These are phyloP conservation scores for Drosophila lutescens DNA, from an alignment of 2,888 invertebrate genomes.

Conservation along the genomic window DNA sequence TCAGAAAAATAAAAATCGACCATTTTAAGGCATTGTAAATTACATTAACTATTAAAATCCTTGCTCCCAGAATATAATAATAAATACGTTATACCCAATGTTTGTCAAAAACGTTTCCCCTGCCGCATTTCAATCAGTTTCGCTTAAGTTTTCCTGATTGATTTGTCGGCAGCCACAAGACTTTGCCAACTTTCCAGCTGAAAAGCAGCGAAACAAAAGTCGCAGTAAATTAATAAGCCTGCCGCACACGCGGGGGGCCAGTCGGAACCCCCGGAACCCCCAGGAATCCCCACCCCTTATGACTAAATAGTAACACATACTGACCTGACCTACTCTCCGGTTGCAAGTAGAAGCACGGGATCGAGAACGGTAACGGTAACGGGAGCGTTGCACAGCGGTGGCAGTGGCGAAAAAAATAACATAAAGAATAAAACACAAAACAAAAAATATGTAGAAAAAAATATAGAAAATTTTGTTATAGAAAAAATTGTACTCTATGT, in stretches of 20 bases:
- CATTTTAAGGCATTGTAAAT: neutral
- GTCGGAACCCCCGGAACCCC: neutral
- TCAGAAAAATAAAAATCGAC: neutral
- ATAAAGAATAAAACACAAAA: slow-evolving; percentile 34
- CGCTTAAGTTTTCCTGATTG: slow-evolving; percentile 22
- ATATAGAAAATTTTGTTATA: slow-evolving; percentile 59
- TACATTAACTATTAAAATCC: neutral
- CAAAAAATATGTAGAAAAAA: slow-evolving; percentile 23
- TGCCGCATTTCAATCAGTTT: slow-evolving; percentile 16
- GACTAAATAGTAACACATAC: slow-evolving; percentile 63
- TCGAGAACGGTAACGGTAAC: slow-evolving; percentile 19
- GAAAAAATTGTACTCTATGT: slow-evolving; percentile 42
- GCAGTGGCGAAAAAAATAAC: slow-evolving; percentile 46
- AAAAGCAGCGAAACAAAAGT: slow-evolving; percentile 35
- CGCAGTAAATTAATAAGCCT: slow-evolving; percentile 42
- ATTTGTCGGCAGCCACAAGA: slow-evolving; percentile 31
- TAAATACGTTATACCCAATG: slow-evolving; percentile 2
- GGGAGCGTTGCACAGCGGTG: slow-evolving; percentile 63
- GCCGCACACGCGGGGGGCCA: slow-evolving; percentile 26
- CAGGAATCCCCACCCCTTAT: slow-evolving; percentile 12
- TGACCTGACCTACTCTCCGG: slow-evolving; percentile 78
- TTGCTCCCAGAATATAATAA: neutral
- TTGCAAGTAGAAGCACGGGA: slow-evolving; percentile 26
- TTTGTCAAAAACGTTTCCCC: slow-evolving; percentile 4
- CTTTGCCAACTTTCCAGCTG: slow-evolving; percentile 7